phyloP scores from a whole-genome alignment of 1,140 invertebrate genomes.

The Ruditapes philippinarum region DNA sequence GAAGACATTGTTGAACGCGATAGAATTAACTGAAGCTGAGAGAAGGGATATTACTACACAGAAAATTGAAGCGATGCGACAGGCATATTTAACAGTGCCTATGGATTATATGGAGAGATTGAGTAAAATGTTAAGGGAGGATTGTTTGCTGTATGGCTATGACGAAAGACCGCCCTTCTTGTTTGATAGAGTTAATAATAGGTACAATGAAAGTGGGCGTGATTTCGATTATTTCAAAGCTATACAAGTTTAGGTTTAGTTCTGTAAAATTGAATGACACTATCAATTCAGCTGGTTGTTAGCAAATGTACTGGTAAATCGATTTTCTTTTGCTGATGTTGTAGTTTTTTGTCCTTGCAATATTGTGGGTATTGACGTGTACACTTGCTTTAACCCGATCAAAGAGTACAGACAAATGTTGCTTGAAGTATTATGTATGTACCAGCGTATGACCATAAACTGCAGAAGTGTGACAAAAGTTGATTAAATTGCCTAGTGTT shows the following conservation, averaged over 20 bases:
- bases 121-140: neutral
- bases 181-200: neutral
- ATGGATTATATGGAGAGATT: conserved; percentile 9
- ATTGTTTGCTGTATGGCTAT: conserved; percentile 18
- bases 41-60: neutral
- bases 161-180: conserved; percentile 7
- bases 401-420: too few species aligned
- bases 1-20: neutral
- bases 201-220: neutral
- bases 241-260: neutral
- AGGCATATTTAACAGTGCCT: neutral
- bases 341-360: too few species aligned
- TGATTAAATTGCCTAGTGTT: too few species aligned
- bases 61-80: neutral
- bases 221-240: conserved; percentile 19
- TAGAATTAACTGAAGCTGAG: neutral
- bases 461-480: neutral
- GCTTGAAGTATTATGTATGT: too few species aligned
- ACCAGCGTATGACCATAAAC: too few species aligned
- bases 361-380: too few species aligned
- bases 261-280: too few species aligned
- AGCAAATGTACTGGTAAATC: neutral
- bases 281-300: neutral
- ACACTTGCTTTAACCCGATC: too few species aligned
- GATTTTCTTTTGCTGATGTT: neutral